These are phyloP conservation scores for Anomalospiza imberbis DNA, from an alignment of 2,797 vertebrate species.

Conservation along the genomic window DNA sequence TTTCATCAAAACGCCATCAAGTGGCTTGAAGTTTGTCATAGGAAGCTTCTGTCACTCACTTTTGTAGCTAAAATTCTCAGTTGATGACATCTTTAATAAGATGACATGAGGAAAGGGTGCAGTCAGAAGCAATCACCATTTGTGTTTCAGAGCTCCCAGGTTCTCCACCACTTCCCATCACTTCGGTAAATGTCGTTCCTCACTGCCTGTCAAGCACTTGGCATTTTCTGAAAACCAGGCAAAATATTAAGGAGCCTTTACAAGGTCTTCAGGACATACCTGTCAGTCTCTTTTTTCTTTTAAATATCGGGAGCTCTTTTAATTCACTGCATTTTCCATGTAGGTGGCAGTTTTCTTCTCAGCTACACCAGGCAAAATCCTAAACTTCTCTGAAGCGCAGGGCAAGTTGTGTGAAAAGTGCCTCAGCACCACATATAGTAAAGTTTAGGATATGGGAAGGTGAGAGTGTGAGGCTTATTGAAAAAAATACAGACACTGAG, in stretches of 20 bases:
- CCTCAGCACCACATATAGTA: not conserved
- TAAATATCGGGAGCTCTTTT: not conserved
- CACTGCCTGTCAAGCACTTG: not conserved
- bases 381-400: not conserved
- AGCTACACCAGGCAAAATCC: not conserved
- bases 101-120: not conserved
- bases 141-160: not conserved
- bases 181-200: slow-evolving; percentile 17
- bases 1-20: not conserved
- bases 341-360: not conserved
- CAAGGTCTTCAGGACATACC: not conserved
- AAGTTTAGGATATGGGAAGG: not conserved
- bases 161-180: not conserved
- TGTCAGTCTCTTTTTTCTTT: not conserved
- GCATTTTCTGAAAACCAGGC: not conserved
- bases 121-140: not conserved
- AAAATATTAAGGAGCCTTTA: not conserved
- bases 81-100: not conserved
- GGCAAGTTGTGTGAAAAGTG: not conserved
- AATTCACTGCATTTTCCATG: not conserved
- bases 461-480: not conserved
- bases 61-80: not conserved
- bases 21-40: not conserved
- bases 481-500: not conserved
- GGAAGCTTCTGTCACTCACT: not conserved